Evolutionary conservation across 2,888 invertebrate genomes (phyloP), one percentile per base, ranked within the genome.

Genomic region (Scaptomyza tumidula): DNA sequence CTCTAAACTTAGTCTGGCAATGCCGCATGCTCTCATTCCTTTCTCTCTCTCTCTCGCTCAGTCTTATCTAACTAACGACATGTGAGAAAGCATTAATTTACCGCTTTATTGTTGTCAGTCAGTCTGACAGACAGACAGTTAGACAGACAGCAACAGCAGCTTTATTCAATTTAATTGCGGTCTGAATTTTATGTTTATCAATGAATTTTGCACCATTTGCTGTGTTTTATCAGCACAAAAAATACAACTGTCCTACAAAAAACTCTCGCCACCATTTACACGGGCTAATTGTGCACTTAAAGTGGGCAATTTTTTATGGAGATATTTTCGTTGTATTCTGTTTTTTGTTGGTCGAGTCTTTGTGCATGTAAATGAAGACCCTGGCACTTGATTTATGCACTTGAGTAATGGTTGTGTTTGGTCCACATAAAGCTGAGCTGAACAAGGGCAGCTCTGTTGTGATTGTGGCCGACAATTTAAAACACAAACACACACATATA

Each of bases 261-360:
- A 14, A 16, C 35, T 43, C 46, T 46, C 50, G 9, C 10, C 14
- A 10, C 16, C 63, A 63, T 50, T 54, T 65, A 58, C 45, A 39
- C 49, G 29, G 60, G 54, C 86, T 87, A 86, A 86, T 86, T 81
- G 85, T 61, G 58, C 67, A 57, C 62, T 57, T 59, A 80, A 70
- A 64, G 58, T 65, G 49, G 31, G 58, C 19, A 70, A 63, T 75
- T 79, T 50, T 61, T 50, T 35, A 14, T 39, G 48, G 1, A 14
- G 0, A n/a, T 48, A 16, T 35, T 50, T 19, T 37, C 16, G 13
- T 9, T n/a, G 10, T 27, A 37, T 49, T 70, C 14, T 27, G 41
- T 49, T 56, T 43, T 39, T 55, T n/a, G 35, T 14, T 41, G 24
- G 39, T 37, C 31, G 49, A 53, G 61, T 63, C 52, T 41, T 50